phyloP scores from a whole-genome alignment of 2,113 vertebrate species.

The Grallaria varia region DNA sequence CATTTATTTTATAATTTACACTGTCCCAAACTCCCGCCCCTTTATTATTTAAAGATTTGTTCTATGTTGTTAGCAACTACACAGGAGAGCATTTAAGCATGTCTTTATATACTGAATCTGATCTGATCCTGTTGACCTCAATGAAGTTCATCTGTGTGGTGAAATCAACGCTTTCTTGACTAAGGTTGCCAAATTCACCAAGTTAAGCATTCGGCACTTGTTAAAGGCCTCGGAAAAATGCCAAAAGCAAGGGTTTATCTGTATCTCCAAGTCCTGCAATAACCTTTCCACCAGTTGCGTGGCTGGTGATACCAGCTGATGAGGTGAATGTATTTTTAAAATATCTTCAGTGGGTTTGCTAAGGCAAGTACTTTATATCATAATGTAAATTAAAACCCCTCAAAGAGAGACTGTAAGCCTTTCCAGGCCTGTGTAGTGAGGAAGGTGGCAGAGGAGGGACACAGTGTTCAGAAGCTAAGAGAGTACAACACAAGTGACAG shows the following conservation, averaged over 20 bases:
- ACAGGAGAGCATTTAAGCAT: background rate
- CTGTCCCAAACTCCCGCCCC: background rate
- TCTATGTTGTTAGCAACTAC: background rate
- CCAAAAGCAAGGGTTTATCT: background rate
- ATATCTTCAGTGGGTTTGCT: background rate
- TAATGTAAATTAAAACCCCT: background rate
- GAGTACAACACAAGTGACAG: background rate
- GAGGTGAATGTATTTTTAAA: background rate
- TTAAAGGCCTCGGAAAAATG: background rate
- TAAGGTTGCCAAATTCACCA: background rate
- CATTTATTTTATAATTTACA: rapidly evolving
- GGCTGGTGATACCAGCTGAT: background rate
- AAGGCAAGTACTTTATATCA: background rate
- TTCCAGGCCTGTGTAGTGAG: background rate
- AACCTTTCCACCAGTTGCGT: background rate
- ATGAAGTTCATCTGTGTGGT: background rate
- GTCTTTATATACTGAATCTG: background rate
- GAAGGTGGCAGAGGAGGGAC: background rate
- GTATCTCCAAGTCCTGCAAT: background rate
- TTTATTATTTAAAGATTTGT: background rate
- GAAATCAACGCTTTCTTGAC: background rate
- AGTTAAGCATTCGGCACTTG: background rate
- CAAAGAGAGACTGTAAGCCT: background rate
- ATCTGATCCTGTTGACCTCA: background rate
- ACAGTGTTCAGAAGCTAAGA: background rate